Percentiles rank a stretch among this genome's conserved stretches.
Evolutionary conservation across 2,888 invertebrate species (phyloP).

Genomic region (Agrotis exclamationis): DNA sequence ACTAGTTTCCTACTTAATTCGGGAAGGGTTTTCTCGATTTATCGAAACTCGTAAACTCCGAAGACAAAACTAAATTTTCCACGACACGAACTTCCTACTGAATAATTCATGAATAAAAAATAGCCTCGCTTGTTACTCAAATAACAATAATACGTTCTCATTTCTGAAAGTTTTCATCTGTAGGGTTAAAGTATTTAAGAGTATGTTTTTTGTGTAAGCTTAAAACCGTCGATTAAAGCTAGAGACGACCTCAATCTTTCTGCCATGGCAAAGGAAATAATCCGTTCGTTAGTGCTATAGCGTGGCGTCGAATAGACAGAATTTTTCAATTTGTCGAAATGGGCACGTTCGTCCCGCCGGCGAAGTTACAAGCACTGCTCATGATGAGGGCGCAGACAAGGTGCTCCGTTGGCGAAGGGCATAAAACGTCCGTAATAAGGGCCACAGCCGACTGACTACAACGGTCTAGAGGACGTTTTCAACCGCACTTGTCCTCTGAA

Average conservation of each 20-base stretch:
- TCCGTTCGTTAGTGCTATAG: conserved; percentile 71
- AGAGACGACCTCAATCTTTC: conserved; percentile 53
- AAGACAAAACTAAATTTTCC: conserved; percentile 74
- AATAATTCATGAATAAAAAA: conserved; percentile 81
- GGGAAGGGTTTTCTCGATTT: conserved; percentile 64
- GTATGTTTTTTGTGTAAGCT: conserved; percentile 17
- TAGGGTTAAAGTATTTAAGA: conserved; percentile 19
- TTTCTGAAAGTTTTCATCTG: conserved; percentile 58
- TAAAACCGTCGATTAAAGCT: conserved; percentile 19
- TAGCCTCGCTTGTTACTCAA: conserved; percentile 60
- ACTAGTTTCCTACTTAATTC: conserved; percentile 58
- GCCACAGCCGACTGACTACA: conserved; percentile 59
- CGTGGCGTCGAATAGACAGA: conserved; percentile 43
- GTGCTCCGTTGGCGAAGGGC: conserved; percentile 56
- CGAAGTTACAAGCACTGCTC: conserved; percentile 62
- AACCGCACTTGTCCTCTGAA: conserved; percentile 66
- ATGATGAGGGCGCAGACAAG: conserved; percentile 66
- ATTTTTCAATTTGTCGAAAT: conserved; percentile 55
- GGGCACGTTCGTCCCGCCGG: conserved; percentile 51
- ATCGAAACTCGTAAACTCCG: conserved; percentile 69
- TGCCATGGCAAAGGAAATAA: conserved; percentile 60
- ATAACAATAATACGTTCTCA: conserved; percentile 47
- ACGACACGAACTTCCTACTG: conserved; percentile 76
- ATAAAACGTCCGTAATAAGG: conserved; percentile 64
- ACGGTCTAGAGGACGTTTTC: conserved; percentile 64